A percentile compares a stretch with the other conserved stretches of the same genome.
Evolutionary conservation across 2,797 vertebrate species (phyloP).

Genomic region (Scarus forsteni): DNA sequence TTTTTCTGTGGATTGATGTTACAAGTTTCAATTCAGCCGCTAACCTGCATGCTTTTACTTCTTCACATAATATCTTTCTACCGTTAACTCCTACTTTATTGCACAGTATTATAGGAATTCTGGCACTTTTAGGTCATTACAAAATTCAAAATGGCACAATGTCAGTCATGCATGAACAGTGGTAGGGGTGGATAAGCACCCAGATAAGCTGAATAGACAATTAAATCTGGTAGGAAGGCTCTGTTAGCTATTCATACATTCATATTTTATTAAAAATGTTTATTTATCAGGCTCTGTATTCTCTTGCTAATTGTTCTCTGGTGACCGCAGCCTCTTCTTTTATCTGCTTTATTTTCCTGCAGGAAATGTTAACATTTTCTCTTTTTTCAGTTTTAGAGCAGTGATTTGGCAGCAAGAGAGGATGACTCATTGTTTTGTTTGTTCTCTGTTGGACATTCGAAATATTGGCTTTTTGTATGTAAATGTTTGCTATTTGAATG

Average conservation of each 20-base stretch:
- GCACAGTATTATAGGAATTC: neutral
- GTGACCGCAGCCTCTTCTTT: constrained; percentile 11
- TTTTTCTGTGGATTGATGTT: constrained; percentile 9
- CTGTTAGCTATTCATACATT: constrained; percentile 20
- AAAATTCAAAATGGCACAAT: neutral
- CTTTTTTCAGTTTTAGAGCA: neutral
- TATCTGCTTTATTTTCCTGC: constrained; percentile 13
- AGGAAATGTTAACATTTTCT: constrained; percentile 13
- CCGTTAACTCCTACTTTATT: neutral
- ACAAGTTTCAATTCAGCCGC: constrained; percentile 2
- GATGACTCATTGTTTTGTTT: neutral
- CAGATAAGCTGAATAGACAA: neutral
- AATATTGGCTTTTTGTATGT: neutral
- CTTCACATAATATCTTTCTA: constrained; percentile 6
- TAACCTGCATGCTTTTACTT: constrained; percentile 6
- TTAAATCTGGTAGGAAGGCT: constrained; percentile 5
- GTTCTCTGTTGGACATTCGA: neutral
- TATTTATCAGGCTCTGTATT: constrained; percentile 26
- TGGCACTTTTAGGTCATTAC: constrained; percentile 18
- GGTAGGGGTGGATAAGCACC: neutral
- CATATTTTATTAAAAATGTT: constrained; percentile 48
- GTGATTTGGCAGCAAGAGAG: neutral
- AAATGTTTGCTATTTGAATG: constrained; percentile 1
- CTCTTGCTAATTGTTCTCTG: constrained; percentile 31
- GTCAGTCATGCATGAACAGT: neutral